Percentiles rank a stretch among this genome's conserved stretches.
phyloP scores from a whole-genome alignment of 1,140 invertebrate species.

The Heliconius hewitsoni region DNA sequence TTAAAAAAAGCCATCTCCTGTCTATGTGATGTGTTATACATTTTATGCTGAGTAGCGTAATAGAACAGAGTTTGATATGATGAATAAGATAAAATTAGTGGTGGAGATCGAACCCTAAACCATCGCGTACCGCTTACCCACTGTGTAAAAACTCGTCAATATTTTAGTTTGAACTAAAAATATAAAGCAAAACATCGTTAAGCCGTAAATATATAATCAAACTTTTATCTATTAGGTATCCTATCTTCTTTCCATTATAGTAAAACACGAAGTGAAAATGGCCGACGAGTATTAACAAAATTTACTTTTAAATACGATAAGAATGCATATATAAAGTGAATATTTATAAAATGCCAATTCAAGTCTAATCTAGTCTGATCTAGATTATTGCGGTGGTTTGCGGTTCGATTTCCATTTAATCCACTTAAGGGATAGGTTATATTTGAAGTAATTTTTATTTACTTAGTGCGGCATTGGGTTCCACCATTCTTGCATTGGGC shows the following conservation, averaged over 20 bases:
- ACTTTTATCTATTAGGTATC: background rate
- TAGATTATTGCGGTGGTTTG: background rate
- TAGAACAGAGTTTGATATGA: too few species aligned
- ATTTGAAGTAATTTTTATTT: background rate
- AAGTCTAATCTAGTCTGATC: background rate
- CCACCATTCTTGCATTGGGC: too few species aligned
- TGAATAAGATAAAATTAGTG: too few species aligned
- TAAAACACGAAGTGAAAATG: background rate
- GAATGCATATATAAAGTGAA: background rate
- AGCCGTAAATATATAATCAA: background rate
- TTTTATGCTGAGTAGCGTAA: too few species aligned
- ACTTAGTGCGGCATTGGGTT: too few species aligned
- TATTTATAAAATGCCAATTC: background rate
- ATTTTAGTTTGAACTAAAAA: background rate
- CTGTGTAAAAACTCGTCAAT: too few species aligned
- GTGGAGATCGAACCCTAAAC: background rate
- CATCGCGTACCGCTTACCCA: background rate
- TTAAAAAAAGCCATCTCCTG: too few species aligned
- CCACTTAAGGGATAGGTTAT: background rate
- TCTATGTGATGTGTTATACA: too few species aligned
- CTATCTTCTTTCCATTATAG: conserved; percentile 4
- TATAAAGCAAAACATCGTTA: background rate
- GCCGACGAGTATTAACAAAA: background rate
- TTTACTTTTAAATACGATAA: conserved; percentile 5
- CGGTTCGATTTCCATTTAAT: background rate